Evolutionary conservation across 2,113 vertebrate species (phyloP), one percentile per base, ranked within the genome.

Genomic region (Sphyrna mokarran): DNA sequence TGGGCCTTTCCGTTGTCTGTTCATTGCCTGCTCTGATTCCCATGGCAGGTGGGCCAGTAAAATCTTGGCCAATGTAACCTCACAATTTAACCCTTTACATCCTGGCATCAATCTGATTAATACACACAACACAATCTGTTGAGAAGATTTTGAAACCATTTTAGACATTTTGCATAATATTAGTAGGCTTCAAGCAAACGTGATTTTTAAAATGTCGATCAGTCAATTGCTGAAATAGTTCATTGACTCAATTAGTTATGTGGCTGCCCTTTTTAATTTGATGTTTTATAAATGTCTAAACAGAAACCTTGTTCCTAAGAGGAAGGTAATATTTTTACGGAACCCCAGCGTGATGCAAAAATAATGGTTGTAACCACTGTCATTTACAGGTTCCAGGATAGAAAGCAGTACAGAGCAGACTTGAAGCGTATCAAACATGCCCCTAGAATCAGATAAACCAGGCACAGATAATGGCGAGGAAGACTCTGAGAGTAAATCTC

Each of bases 391-490:
- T 94, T 94, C 93, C 11, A 43, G 40, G 93, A 14, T 37, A 48
- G 26, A 93, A 94, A 70, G 37, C 68, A 48, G 23, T 48, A 70
- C 68, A 48, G 22, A 70, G n/a, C 23, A 70, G 3, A 93, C 20
- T 26, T 70, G n/a, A 70, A 94, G 93, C 66, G 48, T 9, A 23
- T 48, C 43, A 40, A 78, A 54, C 96, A 99, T 99, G 99, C 98
- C 98, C 76, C 98, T 98, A 96, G 98, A 98, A 96, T 96, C 96
- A 90, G 98, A 98, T 96, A 97, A 98, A 86, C 96, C 97, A 0
- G 96, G 96, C 94, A 68, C 96, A 95, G 97, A 96, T 78, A 97
- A 97, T 96, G 97, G 97, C 40, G 97, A 98, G 85, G 68, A 70
- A 70, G 26, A 26, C 2, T 10, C 93, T 6, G 37, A 70, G 26